Conservation (phyloP, 2,113 vertebrate genomes). For the Aphyosemion australe region DNA sequence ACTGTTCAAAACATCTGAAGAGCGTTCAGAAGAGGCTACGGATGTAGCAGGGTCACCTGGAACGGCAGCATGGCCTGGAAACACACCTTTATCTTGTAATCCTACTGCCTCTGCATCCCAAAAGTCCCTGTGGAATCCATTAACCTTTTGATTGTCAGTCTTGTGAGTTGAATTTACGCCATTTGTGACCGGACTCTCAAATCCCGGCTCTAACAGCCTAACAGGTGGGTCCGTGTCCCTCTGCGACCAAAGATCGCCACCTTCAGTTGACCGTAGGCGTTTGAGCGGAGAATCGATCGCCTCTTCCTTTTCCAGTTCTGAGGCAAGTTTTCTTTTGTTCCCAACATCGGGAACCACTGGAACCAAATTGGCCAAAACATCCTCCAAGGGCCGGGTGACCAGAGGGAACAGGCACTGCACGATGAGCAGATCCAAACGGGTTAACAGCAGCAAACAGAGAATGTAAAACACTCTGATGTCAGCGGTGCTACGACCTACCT, state of each 20-base stretch:
- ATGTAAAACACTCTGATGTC: neutral
- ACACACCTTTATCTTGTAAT: neutral
- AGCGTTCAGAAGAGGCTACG: neutral
- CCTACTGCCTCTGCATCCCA: neutral
- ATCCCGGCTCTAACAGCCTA: neutral
- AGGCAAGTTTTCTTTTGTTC: constrained; percentile 78
- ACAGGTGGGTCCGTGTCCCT: neutral
- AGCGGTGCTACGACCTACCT: constrained; percentile 73
- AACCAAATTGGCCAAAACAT: constrained; percentile 78
- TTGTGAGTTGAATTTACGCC: constrained; percentile 4
- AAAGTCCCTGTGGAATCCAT: constrained; percentile 14
- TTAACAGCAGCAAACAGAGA: neutral
- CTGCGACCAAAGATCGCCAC: neutral
- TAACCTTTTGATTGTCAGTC: neutral
- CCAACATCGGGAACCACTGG: constrained; percentile 54
- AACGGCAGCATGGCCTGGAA: neutral
- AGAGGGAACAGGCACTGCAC: constrained; percentile 93
- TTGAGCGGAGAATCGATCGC: constrained; percentile 56
- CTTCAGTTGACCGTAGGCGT: constrained; percentile 56
- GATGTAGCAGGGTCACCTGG: neutral
- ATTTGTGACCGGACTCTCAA: constrained; percentile 1
- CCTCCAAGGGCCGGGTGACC: constrained; percentile 85
- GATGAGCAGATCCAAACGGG: constrained; percentile 11
- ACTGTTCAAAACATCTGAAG: neutral
- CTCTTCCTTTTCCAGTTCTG: constrained; percentile 39